A percentile compares a stretch with the other conserved stretches of the same genome.
Evolutionary conservation across 2,888 invertebrate species (phyloP).

Genomic region (Melanchra persicariae): DNA sequence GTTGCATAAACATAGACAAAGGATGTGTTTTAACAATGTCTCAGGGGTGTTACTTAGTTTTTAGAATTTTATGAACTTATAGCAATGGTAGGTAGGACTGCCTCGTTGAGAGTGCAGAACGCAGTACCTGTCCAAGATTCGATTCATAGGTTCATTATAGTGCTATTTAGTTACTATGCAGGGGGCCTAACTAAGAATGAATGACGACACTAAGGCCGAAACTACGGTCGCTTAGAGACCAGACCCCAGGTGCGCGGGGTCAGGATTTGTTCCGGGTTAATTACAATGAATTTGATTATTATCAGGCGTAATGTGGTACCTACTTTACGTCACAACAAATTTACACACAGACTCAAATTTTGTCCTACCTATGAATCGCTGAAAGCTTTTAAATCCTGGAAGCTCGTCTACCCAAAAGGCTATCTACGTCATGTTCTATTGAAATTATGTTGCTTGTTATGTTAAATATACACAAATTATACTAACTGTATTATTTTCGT

Average conservation of each 20-base stretch:
- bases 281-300: too few species aligned
- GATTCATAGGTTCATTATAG: background rate
- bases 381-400: background rate
- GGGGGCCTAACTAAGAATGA: too few species aligned
- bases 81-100: background rate
- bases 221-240: too few species aligned
- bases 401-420: background rate
- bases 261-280: too few species aligned
- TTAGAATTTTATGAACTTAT: background rate
- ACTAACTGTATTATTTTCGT: constrained; percentile 18
- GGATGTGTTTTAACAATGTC: constrained; percentile 40
- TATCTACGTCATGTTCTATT: background rate
- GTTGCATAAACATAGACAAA: constrained; percentile 63
- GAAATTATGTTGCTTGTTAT: background rate
- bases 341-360: background rate
- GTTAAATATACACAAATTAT: background rate
- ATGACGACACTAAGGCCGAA: too few species aligned
- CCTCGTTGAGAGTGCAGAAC: background rate
- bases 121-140: too few species aligned
- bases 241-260: background rate
- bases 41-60: constrained; percentile 20
- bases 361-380: too few species aligned
- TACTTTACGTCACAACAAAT: too few species aligned
- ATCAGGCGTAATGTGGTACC: too few species aligned
- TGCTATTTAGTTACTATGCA: background rate